These are phyloP conservation scores for Orchesellides sinensis DNA, from an alignment of 2,888 invertebrate genomes.

Conservation along the genomic window DNA sequence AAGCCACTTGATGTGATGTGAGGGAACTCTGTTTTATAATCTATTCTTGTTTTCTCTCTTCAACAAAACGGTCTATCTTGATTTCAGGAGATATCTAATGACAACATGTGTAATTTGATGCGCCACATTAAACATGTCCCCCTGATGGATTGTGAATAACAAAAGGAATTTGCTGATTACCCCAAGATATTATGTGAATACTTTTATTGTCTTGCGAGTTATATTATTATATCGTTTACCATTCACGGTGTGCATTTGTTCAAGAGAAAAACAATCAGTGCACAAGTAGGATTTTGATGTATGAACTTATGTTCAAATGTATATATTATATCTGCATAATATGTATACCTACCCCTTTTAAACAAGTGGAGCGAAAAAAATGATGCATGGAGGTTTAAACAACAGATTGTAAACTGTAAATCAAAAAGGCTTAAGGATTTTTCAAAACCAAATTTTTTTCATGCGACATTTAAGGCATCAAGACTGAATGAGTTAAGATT, in stretches of 20 bases:
- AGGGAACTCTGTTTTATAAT: conserved; percentile 21
- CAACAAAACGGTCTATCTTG: conserved; percentile 25
- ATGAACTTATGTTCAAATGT: too few species aligned
- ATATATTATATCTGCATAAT: too few species aligned
- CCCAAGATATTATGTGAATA: too few species aligned
- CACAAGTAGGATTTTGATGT: too few species aligned
- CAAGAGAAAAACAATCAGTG: background rate
- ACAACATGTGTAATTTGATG: conserved; percentile 44
- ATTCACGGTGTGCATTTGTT: background rate
- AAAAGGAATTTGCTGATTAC: too few species aligned
- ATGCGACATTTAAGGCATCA: conserved; percentile 17
- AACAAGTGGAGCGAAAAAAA: conserved; percentile 32
- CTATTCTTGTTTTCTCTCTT: conserved; percentile 4
- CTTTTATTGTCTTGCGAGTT: too few species aligned
- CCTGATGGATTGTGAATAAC: background rate
- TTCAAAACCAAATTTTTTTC: background rate
- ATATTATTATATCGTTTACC: too few species aligned
- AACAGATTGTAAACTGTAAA: conserved; percentile 56
- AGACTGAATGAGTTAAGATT: conserved; percentile 31
- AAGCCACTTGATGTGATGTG: conserved; percentile 1
- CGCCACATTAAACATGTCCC: conserved; percentile 50
- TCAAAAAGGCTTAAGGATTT: conserved; percentile 43
- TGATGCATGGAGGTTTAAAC: conserved; percentile 28
- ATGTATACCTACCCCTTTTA: too few species aligned
- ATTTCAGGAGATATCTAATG: conserved; percentile 42